These are phyloP conservation scores for Bryconaethiops microstoma DNA, from an alignment of 2,797 vertebrate species.

Conservation along the genomic window DNA sequence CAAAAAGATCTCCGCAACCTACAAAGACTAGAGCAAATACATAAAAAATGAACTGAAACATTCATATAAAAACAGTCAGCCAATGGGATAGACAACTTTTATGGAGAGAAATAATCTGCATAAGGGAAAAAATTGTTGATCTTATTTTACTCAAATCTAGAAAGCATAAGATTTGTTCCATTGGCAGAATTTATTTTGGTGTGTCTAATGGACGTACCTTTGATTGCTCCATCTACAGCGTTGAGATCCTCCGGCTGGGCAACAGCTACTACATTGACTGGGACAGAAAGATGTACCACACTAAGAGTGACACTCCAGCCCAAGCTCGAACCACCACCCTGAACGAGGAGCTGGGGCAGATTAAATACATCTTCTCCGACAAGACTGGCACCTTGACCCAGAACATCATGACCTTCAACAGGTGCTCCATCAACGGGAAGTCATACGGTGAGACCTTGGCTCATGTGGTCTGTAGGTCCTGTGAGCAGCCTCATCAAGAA, in stretches of 20 bases:
- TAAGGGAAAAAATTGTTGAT: too few relatives aligned
- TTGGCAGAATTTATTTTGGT: background rate
- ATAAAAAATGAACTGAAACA: too few relatives aligned
- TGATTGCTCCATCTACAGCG: constrained; percentile 66
- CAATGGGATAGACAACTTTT: too few relatives aligned
- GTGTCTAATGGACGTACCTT: background rate
- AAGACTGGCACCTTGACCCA: constrained; percentile 96
- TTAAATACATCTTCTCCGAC: constrained; percentile 95
- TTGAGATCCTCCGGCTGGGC: constrained; percentile 92
- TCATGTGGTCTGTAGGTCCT: background rate
- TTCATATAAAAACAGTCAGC: too few relatives aligned
- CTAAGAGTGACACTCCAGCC: constrained; percentile 82
- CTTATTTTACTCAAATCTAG: too few relatives aligned
- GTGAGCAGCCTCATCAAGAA: background rate
- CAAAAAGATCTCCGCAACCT: too few relatives aligned
- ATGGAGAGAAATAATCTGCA: too few relatives aligned
- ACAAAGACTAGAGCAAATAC: too few relatives aligned
- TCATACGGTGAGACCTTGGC: constrained; percentile 77
- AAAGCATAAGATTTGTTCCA: too few relatives aligned
- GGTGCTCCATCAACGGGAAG: constrained; percentile 89
- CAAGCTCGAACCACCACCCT: constrained; percentile 92
- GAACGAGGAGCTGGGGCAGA: constrained; percentile 93
- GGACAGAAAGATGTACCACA: constrained; percentile 94
- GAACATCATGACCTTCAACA: constrained; percentile 95
- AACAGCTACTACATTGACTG: constrained; percentile 95